Base-by-base conservation (phyloP, 2,113 vertebrate genomes). In the Choloepus hoffmanni region DNA sequence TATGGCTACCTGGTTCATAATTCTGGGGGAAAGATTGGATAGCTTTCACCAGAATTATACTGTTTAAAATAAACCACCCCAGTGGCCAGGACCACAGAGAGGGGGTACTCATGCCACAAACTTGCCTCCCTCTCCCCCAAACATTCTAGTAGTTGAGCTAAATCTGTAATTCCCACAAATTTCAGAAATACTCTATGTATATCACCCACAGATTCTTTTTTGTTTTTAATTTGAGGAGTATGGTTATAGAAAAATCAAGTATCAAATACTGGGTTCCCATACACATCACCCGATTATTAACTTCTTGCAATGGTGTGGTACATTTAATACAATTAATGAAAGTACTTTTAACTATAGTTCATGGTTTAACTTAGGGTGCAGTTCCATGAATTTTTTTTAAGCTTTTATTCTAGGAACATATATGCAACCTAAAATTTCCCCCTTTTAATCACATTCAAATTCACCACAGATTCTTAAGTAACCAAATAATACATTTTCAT, bases 391-490 rank as follows among this genome's bases (percentile, higher is more conserved):
- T 18, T 58, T 58, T 58, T 58, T 58, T 58, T 55, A 58, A 15
- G 14, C 4, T 58, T 58, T 58, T 58, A 58, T 58, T 60, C 58
- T 60, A 60, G 58, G 5, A 60, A 60, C 21, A 60, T 60, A 58
- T 18, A 23, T 60, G 58, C 58, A 60, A 60, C 58, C 58, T 60
- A 60, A 60, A 60, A 60, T 60, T 60, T 23, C 58, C 21, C 21
- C 58, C 21, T 60, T 45, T 60, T 60, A 60, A 60, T 19, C 58
- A 60, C 58, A 60, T 60, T 60, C 19, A 21, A 23, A 60, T 23
- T 15, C 15, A 87, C 12, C 60, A 92, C 36, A 90, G 72, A 91
- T 88, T 81, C 78, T 76, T 60, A 90, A 91, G 62, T 85, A 81
- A 88, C 7, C 50, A 62, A 67, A 19, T 85, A 73, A 53, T 78